phyloP scores from a whole-genome alignment of 2,113 vertebrate species.

The Myotis lucifugus region DNA sequence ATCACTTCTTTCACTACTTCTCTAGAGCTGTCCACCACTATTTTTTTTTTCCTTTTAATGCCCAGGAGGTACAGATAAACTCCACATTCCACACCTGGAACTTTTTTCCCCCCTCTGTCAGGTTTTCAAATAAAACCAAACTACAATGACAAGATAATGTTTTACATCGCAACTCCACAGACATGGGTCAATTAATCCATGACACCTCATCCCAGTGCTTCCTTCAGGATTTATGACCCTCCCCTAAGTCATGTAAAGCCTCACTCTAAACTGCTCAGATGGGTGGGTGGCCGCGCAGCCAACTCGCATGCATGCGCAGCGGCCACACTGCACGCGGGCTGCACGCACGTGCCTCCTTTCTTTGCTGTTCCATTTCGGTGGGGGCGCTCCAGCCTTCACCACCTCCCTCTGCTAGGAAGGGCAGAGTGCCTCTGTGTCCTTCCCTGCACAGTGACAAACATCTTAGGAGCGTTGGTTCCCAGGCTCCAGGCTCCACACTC shows the following conservation, averaged over 20 bases:
- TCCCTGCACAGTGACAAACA: neutral
- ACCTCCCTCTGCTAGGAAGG: neutral
- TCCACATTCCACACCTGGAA: slow-evolving; percentile 76
- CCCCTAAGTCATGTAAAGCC: slow-evolving; percentile 44
- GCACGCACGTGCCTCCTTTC: fast-evolving
- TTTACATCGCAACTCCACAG: slow-evolving; percentile 66
- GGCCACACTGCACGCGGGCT: fast-evolving
- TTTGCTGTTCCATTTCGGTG: fast-evolving
- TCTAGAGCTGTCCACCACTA: neutral
- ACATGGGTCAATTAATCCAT: slow-evolving; percentile 38
- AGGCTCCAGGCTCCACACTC: slow-evolving; percentile 68
- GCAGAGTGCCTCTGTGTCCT: neutral
- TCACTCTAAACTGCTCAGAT: neutral
- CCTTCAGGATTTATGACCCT: neutral
- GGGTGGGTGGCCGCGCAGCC: neutral
- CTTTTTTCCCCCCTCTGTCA: neutral
- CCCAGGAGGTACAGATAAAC: slow-evolving; percentile 70
- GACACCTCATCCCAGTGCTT: slow-evolving; percentile 47
- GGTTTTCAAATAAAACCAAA: slow-evolving; percentile 79
- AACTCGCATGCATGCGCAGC: fast-evolving
- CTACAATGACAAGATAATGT: slow-evolving; percentile 65
- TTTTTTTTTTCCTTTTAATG: slow-evolving; percentile 38
- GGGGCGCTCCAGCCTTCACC: neutral
- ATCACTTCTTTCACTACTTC: slow-evolving; percentile 43
- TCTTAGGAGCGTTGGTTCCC: slow-evolving; percentile 61